These are phyloP conservation scores for Corythornis cristatus DNA, from an alignment of 2,113 vertebrate genomes.

Conservation along the genomic window DNA sequence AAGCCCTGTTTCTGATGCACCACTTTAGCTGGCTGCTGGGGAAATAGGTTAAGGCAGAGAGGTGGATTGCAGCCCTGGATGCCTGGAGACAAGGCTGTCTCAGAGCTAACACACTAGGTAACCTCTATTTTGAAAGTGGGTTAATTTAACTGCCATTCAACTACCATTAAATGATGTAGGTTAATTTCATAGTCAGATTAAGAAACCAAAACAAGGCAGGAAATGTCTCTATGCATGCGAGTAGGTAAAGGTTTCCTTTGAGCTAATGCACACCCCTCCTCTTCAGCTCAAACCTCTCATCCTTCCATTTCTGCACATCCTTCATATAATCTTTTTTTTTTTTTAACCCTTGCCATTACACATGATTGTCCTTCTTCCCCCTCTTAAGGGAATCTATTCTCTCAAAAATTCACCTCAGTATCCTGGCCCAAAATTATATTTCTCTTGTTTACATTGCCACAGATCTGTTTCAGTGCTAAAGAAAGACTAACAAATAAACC, in stretches of 20 bases:
- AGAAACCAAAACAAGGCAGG: constrained; percentile 59
- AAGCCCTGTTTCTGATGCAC: not conserved
- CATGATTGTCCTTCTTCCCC: not conserved
- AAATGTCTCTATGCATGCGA: constrained; percentile 25
- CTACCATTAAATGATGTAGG: constrained; percentile 36
- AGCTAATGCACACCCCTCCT: not conserved
- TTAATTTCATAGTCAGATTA: constrained; percentile 64
- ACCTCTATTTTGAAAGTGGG: constrained; percentile 66
- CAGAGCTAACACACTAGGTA: constrained; percentile 32
- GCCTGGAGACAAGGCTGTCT: constrained; percentile 41
- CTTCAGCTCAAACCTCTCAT: constrained; percentile 43
- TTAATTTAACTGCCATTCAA: constrained; percentile 63
- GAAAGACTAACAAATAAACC: not conserved
- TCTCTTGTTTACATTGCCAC: not conserved
- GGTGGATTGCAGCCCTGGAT: constrained; percentile 4
- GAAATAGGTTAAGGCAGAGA: constrained; percentile 60
- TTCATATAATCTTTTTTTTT: not conserved
- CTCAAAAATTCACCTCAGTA: not conserved
- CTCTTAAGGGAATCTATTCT: not conserved
- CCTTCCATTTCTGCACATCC: constrained; percentile 37
- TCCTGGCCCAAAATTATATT: not conserved
- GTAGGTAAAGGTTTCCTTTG: constrained; percentile 22
- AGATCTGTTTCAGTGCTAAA: not conserved
- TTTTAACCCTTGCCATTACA: constrained; percentile 15
- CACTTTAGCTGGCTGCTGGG: not conserved